These are phyloP conservation scores for Nettapus auritus DNA, from an alignment of 2,113 vertebrate genomes.

Conservation along the genomic window DNA sequence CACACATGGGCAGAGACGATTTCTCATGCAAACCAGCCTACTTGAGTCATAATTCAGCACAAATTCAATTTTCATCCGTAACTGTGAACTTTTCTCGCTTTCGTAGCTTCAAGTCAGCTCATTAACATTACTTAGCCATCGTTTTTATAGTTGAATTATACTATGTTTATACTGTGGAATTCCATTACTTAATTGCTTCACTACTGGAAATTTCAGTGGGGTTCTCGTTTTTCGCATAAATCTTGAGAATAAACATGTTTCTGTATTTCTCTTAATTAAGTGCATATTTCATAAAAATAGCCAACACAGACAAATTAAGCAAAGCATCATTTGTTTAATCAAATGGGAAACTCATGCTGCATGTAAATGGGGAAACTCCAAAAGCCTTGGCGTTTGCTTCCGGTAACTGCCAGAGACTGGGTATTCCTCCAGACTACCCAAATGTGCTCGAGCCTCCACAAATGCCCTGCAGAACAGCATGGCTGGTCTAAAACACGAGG, in stretches of 20 bases:
- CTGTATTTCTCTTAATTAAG: slow-evolving; percentile 67
- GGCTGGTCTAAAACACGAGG: rapidly evolving
- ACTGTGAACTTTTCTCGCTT: slow-evolving; percentile 42
- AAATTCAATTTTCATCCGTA: slow-evolving; percentile 35
- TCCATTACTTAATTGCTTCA: slow-evolving; percentile 71
- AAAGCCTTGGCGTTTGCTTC: neutral
- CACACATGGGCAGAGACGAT: rapidly evolving
- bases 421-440: neutral
- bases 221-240: slow-evolving; percentile 65
- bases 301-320: slow-evolving; percentile 21
- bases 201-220: slow-evolving; percentile 74
- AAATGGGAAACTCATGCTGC: neutral
- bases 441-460: neutral
- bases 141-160: slow-evolving; percentile 52
- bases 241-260: slow-evolving; percentile 50
- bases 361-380: neutral
- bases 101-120: slow-evolving; percentile 63
- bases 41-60: neutral
- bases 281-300: slow-evolving; percentile 55
- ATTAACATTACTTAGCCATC: slow-evolving; percentile 71
- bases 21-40: neutral
- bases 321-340: slow-evolving; percentile 21
- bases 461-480: rapidly evolving
- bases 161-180: slow-evolving; percentile 61
- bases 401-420: neutral